Conservation (phyloP, 2,888 invertebrate genomes). For the Xanthia togata region DNA sequence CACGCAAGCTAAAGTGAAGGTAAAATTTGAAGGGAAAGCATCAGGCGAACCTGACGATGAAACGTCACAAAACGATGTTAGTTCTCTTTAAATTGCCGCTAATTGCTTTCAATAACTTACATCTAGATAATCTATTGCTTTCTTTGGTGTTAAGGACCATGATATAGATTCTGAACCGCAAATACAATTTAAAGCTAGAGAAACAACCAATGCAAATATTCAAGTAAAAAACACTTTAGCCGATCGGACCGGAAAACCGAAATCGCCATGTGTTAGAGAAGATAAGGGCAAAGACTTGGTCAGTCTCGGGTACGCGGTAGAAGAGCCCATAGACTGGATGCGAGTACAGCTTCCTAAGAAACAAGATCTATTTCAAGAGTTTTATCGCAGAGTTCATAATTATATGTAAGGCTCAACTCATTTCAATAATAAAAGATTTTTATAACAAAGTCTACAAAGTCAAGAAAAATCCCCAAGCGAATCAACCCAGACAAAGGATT, state of each 20-base stretch:
- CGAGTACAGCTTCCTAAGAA: conserved; percentile 92
- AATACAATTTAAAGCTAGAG: conserved; percentile 73
- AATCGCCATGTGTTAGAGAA: conserved; percentile 68
- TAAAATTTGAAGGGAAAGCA: conserved; percentile 86
- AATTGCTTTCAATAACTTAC: background rate
- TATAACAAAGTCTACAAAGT: background rate
- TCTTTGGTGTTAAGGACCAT: conserved; percentile 66
- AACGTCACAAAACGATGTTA: conserved; percentile 71
- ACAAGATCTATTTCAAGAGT: conserved; percentile 92
- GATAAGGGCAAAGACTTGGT: conserved; percentile 86
- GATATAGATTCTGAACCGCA: conserved; percentile 73
- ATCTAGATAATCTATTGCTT: background rate
- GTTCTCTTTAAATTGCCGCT: conserved; percentile 26
- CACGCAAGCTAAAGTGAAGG: conserved; percentile 91
- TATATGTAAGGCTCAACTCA: conserved; percentile 88
- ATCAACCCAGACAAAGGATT: background rate
- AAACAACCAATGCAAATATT: conserved; percentile 60
- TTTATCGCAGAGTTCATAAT: conserved; percentile 92
- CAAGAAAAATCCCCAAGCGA: background rate
- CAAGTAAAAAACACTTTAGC: conserved; percentile 50
- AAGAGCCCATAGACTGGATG: conserved; percentile 92
- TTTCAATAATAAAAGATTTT: background rate
- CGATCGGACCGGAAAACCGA: conserved; percentile 67
- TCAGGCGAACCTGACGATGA: conserved; percentile 77
- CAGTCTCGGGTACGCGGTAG: conserved; percentile 90